Conservation (phyloP, 2,797 vertebrate genomes). For the Hyperoplus immaculatus region DNA sequence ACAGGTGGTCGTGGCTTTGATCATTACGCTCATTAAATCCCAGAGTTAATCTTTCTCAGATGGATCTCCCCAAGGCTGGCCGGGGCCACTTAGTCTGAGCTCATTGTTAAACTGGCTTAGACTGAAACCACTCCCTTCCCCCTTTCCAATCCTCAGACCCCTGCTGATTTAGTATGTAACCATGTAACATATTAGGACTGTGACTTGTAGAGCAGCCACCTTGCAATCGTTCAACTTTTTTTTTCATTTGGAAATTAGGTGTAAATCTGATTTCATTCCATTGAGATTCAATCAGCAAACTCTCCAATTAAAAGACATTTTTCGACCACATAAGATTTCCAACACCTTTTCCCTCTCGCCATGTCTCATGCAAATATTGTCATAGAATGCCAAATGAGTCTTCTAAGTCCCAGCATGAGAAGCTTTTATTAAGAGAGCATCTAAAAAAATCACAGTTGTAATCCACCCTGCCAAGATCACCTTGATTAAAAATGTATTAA, state of each 20-base stretch:
- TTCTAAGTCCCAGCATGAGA: conserved; percentile 74
- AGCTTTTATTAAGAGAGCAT: conserved; percentile 82
- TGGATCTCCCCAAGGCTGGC: conserved; percentile 83
- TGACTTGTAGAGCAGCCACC: conserved; percentile 65
- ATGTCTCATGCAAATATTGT: conserved; percentile 82
- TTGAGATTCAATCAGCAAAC: conserved; percentile 64
- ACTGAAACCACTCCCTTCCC: conserved; percentile 78
- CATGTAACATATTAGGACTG: conserved; percentile 68
- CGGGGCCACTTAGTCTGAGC: conserved; percentile 82
- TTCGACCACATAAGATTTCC: conserved; percentile 65
- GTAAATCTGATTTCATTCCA: conserved; percentile 52
- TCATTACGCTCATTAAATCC: conserved; percentile 84
- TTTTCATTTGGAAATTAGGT: conserved; percentile 25
- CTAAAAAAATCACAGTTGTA: conserved; percentile 77
- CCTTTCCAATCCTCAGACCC: conserved; percentile 61
- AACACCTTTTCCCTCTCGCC: conserved; percentile 71
- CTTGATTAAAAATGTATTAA: conserved; percentile 87
- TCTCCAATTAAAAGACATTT: conserved; percentile 42
- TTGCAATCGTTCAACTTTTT: conserved; percentile 49
- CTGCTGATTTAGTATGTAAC: conserved; percentile 69
- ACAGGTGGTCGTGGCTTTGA: conserved; percentile 87
- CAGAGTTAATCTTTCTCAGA: conserved; percentile 86
- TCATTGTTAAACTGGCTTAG: conserved; percentile 83
- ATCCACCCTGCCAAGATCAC: conserved; percentile 80
- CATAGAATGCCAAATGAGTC: conserved; percentile 70